Evolutionary conservation across 2,888 invertebrate genomes (phyloP).

Genomic region (Anthoptus insignis): DNA sequence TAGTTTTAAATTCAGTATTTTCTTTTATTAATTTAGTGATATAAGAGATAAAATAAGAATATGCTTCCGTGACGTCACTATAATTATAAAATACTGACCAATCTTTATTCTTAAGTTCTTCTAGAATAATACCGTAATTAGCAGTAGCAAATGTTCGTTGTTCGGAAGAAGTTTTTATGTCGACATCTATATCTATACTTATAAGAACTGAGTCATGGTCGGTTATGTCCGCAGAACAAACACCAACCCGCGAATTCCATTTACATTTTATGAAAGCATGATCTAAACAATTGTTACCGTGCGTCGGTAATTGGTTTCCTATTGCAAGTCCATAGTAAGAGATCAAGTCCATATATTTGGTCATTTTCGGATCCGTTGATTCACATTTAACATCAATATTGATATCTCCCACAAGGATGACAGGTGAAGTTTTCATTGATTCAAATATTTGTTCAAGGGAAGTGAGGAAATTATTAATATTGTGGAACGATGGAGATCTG

Average conservation of each 20-base stretch:
- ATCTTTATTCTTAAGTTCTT: background rate
- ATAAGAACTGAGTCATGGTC: background rate
- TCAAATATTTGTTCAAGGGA: background rate
- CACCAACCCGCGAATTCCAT: too few relatives aligned
- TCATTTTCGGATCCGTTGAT: background rate
- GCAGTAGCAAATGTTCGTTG: background rate
- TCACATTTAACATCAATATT: background rate
- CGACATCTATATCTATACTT: background rate
- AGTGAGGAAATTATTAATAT: background rate
- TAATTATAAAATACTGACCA: background rate
- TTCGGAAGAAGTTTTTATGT: background rate
- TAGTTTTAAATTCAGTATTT: background rate
- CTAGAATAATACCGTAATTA: background rate
- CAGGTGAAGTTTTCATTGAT: background rate
- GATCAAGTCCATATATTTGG: background rate
- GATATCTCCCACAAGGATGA: background rate
- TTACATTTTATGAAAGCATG: background rate
- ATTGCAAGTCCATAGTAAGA: background rate
- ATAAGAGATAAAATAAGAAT: background rate
- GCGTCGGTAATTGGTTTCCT: background rate
- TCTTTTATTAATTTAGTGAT: background rate
- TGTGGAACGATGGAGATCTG: constrained; percentile 11
- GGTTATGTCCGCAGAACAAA: background rate
- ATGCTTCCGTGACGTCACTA: background rate
- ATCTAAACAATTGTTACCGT: background rate